Base-by-base conservation (phyloP, 1,140 invertebrate genomes). In the Sycophila sp. region DNA sequence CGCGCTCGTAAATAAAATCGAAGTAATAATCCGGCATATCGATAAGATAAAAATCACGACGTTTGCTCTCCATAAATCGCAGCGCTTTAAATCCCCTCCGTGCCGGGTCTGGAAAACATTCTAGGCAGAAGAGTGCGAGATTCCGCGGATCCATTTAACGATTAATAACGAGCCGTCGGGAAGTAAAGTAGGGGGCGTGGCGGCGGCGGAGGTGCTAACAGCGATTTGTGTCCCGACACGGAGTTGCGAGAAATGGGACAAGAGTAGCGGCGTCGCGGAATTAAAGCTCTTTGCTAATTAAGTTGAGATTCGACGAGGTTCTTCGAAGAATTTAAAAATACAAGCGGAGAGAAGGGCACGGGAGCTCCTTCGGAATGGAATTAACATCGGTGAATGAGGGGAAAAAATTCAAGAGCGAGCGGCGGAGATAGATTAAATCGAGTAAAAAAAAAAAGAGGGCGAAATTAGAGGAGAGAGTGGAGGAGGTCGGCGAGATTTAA, bases 381-480 rank as follows among this genome's bases (percentile, higher is more conserved):
- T 53, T 32, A 40, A 38, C 24, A 62, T 38, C 10, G 40, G 40
- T 4, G 40, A 45, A 17, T n/a, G n/a, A 10, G 26, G 17, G 8
- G n/a, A 71, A 56, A 73, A 73, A 60, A 70, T 63, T 53, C 53
- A 68, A 73, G 60, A 49, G 58, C 58, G 10, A 55, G 8, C 15
- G 17, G 22, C n/a, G 7, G n/a, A 17, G 17, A 28, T 28, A 17
- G 51, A 55, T 3, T 17, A 47, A 22, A 30, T 53, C 28, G 17
- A 47, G 19, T 56, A 32, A 26, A 53, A 28, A 10, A n/a, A 56
- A 30, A 19, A 32, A 56, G 26, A 56, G 30, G 30, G 30, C 15
- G n/a, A 56, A 56, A 56, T 34, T 56, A 34, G 53, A 34, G n/a
- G 40, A 8, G 53, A 34, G 26, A 1, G 49, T 13, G 24, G 8